Evolutionary conservation across 2,888 invertebrate genomes (phyloP).

Genomic region (Heteromurus nitidus): DNA sequence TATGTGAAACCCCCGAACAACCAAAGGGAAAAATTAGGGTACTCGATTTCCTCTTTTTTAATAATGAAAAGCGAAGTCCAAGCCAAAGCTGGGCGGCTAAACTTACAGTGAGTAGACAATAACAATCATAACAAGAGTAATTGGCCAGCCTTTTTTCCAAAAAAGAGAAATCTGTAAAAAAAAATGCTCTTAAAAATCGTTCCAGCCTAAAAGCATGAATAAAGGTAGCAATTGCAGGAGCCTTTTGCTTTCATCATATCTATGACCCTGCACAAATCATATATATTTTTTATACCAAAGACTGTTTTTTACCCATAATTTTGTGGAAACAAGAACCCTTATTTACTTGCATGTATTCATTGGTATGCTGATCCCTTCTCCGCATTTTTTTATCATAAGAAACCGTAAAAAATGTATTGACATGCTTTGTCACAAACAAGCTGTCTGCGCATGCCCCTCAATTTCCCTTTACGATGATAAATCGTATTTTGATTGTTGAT

Average conservation of each 20-base stretch:
- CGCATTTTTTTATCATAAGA: not conserved
- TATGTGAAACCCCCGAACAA: not conserved
- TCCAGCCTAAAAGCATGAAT: conserved; percentile 17
- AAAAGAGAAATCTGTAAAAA: not conserved
- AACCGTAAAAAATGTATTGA: conserved; percentile 65
- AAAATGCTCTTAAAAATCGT: conserved; percentile 42
- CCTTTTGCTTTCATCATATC: not conserved
- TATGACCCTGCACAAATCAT: conserved; percentile 25
- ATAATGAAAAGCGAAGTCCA: conserved; percentile 23
- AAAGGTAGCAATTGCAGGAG: conserved; percentile 25
- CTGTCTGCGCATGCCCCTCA: conserved; percentile 43
- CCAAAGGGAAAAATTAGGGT: conserved; percentile 48
- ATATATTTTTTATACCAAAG: conserved; percentile 36
- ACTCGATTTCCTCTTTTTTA: conserved; percentile 14
- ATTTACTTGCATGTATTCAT: not conserved
- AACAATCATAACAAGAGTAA: conserved; percentile 48
- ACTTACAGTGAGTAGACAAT: conserved; percentile 31
- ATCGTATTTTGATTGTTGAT: conserved; percentile 71
- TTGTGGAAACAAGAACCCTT: conserved; percentile 10
- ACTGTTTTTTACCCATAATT: conserved; percentile 51
- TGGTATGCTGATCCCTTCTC: not conserved
- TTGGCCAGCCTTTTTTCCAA: conserved; percentile 57
- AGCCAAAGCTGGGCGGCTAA: not conserved
- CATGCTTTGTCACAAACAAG: conserved; percentile 58
- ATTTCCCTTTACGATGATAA: conserved; percentile 63